These are phyloP conservation scores for Clarias pachynema DNA, from an alignment of 2,797 vertebrate genomes.

Conservation along the genomic window DNA sequence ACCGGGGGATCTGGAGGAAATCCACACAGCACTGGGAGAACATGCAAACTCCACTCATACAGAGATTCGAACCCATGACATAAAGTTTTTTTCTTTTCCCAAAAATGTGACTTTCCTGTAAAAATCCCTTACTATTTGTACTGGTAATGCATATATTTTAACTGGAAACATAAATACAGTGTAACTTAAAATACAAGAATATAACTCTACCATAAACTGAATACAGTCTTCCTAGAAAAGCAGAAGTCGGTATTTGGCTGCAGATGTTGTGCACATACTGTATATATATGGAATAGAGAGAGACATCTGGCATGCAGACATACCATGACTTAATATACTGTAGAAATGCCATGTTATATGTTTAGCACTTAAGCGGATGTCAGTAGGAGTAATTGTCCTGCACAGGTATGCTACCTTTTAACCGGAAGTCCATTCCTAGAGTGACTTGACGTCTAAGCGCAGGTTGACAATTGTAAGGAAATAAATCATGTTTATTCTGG, in stretches of 20 bases:
- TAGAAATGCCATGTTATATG: background rate
- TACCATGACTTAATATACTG: background rate
- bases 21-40: no score
- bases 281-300: background rate
- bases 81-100: no score
- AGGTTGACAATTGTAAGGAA: no score
- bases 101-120: no score
- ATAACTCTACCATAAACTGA: background rate
- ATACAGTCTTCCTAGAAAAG: background rate
- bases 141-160: background rate
- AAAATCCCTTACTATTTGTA: no score
- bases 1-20: no score
- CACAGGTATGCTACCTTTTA: conserved; percentile 2
- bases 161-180: background rate
- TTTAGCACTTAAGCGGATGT: no score
- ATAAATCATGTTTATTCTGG: background rate
- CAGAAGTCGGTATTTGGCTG: background rate
- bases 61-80: no score
- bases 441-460: background rate
- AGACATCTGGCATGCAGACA: background rate
- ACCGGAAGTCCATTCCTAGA: background rate
- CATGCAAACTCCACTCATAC: no score
- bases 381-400: background rate
- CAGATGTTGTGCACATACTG: no score
- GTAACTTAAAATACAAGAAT: background rate